Evolutionary conservation across 2,113 vertebrate genomes (phyloP), one percentile per base, ranked within the genome.

Genomic region (Zosterops lateralis): DNA sequence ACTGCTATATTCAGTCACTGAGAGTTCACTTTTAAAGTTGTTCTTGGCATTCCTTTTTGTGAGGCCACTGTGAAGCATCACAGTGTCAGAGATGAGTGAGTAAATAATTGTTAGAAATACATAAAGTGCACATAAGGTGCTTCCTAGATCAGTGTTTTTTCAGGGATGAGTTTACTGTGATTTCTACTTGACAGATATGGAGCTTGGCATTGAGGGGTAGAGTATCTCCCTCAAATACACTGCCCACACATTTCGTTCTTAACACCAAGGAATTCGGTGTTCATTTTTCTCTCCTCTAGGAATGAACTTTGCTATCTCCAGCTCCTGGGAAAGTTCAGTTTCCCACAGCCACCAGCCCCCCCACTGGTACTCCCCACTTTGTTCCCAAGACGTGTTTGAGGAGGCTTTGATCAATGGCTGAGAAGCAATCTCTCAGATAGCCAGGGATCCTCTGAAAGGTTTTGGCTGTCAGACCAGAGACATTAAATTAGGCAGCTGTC

Each of bases 271-370:
- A 91, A 90, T 87, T 89, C 76, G 16, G 21, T 11, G 14, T 5
- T 93, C 79, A 38, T 84, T 94, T 90, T 92, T 67, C 61, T 93
- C 48, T 89, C 53, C 84, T 53, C 9, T 54, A 81, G 67, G 65
- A 53, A 45, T 84, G 83, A 96, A 93, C 88, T 94, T 92, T 74
- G 60, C 42, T 89, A 68, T 84, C 65, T 87, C 70, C 54, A 91
- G 44, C 50, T 84, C 73, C 86, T 87, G 91, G 80, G 92, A 95
- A 96, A 92, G 74, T 95, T 96, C 77, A 78, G 77, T 92, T 95
- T 96, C 94, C 80, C 91, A 96, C 89, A 91, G 74, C 17, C 53
- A 84, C 22, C 54, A 75, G 76, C 73, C 54, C 78, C 82, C 77
- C 84, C 65, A 62, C 66, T 84, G 74, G 17, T 66, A 50, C 54